Conservation (phyloP, 1,140 invertebrate species). For the Ruditapes philippinarum region DNA sequence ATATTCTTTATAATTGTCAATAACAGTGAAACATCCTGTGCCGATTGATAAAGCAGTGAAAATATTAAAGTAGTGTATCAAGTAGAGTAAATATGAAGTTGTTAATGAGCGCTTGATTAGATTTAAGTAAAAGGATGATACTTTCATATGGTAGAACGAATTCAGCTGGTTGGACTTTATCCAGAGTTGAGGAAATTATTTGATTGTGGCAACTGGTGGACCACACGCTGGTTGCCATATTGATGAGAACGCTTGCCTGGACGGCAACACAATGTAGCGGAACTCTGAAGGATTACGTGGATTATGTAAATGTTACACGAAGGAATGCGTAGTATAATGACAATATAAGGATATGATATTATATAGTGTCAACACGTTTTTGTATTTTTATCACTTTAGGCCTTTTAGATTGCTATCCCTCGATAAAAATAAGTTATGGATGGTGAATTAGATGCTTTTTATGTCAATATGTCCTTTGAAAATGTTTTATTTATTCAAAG, state of each 20-base stretch:
- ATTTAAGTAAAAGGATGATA: conserved; percentile 21
- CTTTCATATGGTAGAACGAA: background rate
- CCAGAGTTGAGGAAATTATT: background rate
- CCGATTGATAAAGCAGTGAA: background rate
- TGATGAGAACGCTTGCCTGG: background rate
- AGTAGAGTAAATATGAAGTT: conserved; percentile 1
- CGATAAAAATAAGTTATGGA: background rate
- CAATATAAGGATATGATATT: background rate
- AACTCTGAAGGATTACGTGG: conserved; percentile 12
- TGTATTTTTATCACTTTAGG: background rate
- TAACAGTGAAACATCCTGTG: no score
- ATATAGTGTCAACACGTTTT: conserved; percentile 18
- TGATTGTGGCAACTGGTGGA: background rate
- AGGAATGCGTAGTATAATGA: background rate
- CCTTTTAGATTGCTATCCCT: background rate
- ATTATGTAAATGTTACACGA: conserved; percentile 26
- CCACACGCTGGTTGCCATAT: background rate
- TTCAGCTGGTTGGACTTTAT: background rate
- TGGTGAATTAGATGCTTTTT: background rate
- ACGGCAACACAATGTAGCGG: conserved; percentile 11
- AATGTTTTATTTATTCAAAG: background rate
- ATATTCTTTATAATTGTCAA: no score
- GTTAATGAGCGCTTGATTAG: conserved; percentile 14
- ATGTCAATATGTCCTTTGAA: background rate
- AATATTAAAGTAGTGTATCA: background rate